Conservation (phyloP, 2,113 vertebrate genomes). For the Anarhynchus alexandrinus region DNA sequence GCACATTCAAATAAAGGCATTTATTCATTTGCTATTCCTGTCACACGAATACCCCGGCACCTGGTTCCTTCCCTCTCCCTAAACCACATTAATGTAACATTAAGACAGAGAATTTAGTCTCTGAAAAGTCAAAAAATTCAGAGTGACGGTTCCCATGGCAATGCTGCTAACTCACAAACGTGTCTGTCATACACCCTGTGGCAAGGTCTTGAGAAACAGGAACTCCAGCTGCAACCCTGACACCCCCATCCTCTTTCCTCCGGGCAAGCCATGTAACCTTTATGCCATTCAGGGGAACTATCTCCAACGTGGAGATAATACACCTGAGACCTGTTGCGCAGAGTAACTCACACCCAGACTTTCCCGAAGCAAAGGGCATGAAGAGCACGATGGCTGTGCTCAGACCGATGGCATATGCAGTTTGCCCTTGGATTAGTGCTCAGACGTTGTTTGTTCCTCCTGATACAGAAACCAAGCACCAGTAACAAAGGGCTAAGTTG, state of each 20-base stretch:
- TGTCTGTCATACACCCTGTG: background rate
- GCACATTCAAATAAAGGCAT: constrained; percentile 59
- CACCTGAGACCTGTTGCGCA: background rate
- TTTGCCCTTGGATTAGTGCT: constrained; percentile 1
- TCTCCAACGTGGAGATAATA: background rate
- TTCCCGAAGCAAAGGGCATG: background rate
- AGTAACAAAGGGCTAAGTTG: background rate
- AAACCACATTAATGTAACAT: background rate
- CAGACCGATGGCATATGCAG: background rate
- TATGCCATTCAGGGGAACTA: background rate
- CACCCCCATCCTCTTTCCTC: background rate
- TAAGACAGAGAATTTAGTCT: constrained; percentile 12
- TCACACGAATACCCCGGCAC: background rate
- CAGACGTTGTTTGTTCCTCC: constrained; percentile 17
- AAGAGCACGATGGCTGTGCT: background rate
- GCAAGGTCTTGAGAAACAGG: constrained; percentile 36
- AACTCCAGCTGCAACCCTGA: background rate
- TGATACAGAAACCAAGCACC: background rate
- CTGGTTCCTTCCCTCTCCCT: constrained; percentile 18
- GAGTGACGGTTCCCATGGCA: constrained; percentile 5
- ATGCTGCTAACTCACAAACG: background rate
- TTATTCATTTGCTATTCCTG: constrained; percentile 47
- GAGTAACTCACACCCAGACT: background rate
- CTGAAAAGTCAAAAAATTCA: background rate
- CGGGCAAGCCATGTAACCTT: background rate